A percentile compares a stretch with the other conserved stretches of the same genome.
phyloP scores from a whole-genome alignment of 2,888 invertebrate species.

The Gastrophysa polygoni region DNA sequence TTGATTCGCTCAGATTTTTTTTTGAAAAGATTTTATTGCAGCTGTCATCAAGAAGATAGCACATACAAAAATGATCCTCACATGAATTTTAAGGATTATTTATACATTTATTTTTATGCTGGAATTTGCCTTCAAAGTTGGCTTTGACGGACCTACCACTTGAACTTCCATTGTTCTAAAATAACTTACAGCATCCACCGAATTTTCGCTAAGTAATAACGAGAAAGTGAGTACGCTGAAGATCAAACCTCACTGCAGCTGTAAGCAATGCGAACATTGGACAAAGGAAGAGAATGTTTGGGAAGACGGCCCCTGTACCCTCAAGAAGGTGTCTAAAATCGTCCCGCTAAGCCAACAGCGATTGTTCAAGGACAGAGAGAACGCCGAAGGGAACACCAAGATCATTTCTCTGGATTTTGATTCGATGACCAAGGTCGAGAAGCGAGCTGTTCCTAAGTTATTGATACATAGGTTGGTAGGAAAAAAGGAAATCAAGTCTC shows the following conservation, averaged over 20 bases:
- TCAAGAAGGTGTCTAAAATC: slow-evolving; percentile 9
- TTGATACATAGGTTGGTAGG: slow-evolving; percentile 47
- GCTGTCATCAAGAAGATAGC: too few relatives aligned
- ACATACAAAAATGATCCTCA: too few relatives aligned
- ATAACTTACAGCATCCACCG: neutral
- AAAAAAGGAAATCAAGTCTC: too few relatives aligned
- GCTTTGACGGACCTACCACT: too few relatives aligned
- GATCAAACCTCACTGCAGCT: slow-evolving; percentile 36
- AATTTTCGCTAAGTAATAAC: neutral
- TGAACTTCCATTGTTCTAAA: neutral
- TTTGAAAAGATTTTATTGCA: too few relatives aligned
- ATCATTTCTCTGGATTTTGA: slow-evolving; percentile 37
- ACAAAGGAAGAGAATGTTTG: slow-evolving; percentile 35
- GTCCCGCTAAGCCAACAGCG: slow-evolving; percentile 16
- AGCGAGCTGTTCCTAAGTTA: slow-evolving; percentile 37
- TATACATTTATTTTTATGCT: too few relatives aligned
- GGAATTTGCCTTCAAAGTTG: too few relatives aligned
- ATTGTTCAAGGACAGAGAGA: slow-evolving; percentile 26
- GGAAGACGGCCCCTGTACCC: slow-evolving; percentile 10
- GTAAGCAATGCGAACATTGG: slow-evolving; percentile 39
- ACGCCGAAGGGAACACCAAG: slow-evolving; percentile 1
- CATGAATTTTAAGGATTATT: too few relatives aligned
- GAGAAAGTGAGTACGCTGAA: slow-evolving; percentile 16
- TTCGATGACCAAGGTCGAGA: slow-evolving; percentile 39
- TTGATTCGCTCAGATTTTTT: too few relatives aligned